phyloP scores from a whole-genome alignment of 2,113 vertebrate species.

The Thunnus thynnus region DNA sequence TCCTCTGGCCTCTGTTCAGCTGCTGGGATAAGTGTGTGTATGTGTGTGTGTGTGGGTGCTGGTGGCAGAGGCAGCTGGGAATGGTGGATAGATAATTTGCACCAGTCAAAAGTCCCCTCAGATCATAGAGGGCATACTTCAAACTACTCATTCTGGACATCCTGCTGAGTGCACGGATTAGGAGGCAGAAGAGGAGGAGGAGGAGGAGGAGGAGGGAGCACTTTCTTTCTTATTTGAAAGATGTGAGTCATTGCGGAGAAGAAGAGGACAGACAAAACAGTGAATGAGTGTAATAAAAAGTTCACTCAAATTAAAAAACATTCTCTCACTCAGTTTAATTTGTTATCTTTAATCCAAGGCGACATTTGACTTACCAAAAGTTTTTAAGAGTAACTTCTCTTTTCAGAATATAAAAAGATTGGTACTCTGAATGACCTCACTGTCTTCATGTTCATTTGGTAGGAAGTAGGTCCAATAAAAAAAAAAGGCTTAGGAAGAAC shows the following conservation, averaged over 20 bases:
- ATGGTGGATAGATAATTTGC: constrained; percentile 45
- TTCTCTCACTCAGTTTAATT: neutral
- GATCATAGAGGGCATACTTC: constrained; percentile 58
- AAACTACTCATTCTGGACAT: constrained; percentile 29
- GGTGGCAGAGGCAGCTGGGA: neutral
- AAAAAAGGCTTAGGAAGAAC: too few relatives aligned
- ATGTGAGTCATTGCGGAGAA: neutral
- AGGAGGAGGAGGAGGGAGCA: neutral
- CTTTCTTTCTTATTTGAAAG: constrained; percentile 14
- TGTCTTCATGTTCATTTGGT: too few relatives aligned
- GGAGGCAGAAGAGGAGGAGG: constrained; percentile 7
- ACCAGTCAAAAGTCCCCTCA: constrained; percentile 18
- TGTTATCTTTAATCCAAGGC: too few relatives aligned
- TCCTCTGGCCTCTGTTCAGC: constrained; percentile 35
- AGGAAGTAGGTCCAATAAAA: too few relatives aligned
- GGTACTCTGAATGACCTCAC: too few relatives aligned
- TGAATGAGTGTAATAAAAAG: neutral
- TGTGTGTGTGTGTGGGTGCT: neutral
- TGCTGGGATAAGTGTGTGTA: constrained; percentile 32
- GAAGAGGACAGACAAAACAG: neutral
- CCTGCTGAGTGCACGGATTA: constrained; percentile 47
- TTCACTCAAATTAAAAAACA: neutral
- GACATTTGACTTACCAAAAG: too few relatives aligned
- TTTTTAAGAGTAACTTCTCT: too few relatives aligned
- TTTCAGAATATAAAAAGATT: too few relatives aligned